Percentiles rank a stretch among this genome's conserved stretches.
phyloP scores from a whole-genome alignment of 2,113 vertebrate species.

The Paramisgurnus dabryanus region DNA sequence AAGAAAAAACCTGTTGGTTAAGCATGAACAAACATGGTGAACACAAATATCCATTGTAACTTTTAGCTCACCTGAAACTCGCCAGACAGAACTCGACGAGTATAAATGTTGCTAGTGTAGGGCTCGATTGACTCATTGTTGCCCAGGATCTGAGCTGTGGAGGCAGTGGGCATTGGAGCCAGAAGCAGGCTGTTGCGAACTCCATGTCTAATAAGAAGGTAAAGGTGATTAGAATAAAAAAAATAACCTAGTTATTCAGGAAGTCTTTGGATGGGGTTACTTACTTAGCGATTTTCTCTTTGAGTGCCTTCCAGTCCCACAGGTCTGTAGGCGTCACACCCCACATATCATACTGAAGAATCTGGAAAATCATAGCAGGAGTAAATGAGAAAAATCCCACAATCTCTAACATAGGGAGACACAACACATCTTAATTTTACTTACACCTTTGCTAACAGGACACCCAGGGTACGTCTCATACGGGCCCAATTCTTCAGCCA shows the following conservation, averaged over 20 bases:
- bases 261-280: slow-evolving; percentile 41
- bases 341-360: slow-evolving; percentile 98
- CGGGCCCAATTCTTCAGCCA: slow-evolving; percentile 79
- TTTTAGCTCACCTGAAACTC: slow-evolving; percentile 88
- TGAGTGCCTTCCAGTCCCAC: slow-evolving; percentile 88
- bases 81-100: slow-evolving; percentile 92
- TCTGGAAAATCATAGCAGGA: slow-evolving; percentile 66
- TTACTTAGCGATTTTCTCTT: slow-evolving; percentile 92
- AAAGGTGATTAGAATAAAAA: neutral
- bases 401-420: too few relatives aligned
- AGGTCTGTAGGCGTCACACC: slow-evolving; percentile 84
- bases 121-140: slow-evolving; percentile 97
- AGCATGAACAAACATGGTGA: neutral
- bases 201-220: slow-evolving; percentile 76
- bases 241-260: neutral
- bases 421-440: slow-evolving; percentile 54
- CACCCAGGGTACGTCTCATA: slow-evolving; percentile 88
- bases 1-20: neutral
- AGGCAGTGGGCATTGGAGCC: slow-evolving; percentile 96
- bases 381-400: neutral
- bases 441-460: slow-evolving; percentile 93
- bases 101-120: slow-evolving; percentile 98
- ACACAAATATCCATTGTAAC: neutral
- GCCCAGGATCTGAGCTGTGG: slow-evolving; percentile 96
- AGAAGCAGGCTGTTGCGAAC: slow-evolving; percentile 93